Evolutionary conservation across 2,113 vertebrate genomes (phyloP).

Genomic region (Mionectes macconnelli): DNA sequence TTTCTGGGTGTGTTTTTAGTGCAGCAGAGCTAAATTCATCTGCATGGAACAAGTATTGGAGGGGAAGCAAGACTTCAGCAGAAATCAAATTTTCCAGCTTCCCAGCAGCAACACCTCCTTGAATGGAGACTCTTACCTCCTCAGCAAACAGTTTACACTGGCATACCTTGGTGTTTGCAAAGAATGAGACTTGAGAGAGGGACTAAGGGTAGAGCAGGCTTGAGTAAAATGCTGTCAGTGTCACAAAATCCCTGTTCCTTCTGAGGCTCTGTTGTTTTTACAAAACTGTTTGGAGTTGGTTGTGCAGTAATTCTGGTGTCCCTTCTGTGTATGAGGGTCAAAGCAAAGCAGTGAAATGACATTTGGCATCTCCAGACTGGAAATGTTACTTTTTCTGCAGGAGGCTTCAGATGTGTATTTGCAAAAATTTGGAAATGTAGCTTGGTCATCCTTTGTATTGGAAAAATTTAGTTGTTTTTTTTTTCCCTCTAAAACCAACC

Average conservation of each 20-base stretch:
- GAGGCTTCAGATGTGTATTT: neutral
- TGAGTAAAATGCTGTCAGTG: neutral
- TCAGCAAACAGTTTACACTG: neutral
- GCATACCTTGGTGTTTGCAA: neutral
- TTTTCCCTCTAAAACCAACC: neutral
- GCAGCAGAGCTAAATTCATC: neutral
- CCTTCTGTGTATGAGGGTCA: neutral
- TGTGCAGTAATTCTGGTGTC: neutral
- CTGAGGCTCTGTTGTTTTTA: neutral
- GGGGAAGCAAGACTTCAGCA: neutral
- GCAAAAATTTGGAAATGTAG: neutral
- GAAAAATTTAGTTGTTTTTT: neutral
- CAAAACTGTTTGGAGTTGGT: neutral
- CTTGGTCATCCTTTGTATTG: neutral
- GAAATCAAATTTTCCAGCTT: neutral
- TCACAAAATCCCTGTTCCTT: neutral
- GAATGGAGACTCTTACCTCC: neutral
- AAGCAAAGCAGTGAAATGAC: neutral
- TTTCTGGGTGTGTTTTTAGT: neutral
- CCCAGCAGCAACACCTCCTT: neutral
- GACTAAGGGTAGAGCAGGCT: neutral
- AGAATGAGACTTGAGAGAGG: neutral
- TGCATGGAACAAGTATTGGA: neutral
- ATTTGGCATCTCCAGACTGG: neutral
- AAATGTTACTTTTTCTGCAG: neutral